Conservation (phyloP, 2,888 invertebrate species). For the Trissolcus japonicus region DNA sequence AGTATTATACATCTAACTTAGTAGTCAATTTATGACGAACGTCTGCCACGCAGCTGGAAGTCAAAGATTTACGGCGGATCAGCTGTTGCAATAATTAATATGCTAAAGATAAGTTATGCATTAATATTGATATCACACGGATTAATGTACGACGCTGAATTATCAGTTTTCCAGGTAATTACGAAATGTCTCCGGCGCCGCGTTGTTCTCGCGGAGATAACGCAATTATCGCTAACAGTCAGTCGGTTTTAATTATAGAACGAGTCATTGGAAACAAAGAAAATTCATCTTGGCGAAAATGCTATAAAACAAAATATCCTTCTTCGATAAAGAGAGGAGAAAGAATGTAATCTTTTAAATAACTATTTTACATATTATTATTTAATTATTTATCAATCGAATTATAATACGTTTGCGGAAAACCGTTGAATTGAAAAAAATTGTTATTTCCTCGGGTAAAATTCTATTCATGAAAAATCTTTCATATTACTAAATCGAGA, state of each 20-base stretch:
- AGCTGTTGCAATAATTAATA: conserved; percentile 38
- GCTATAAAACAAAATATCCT: too few species aligned
- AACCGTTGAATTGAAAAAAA: too few species aligned
- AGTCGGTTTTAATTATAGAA: conserved; percentile 33
- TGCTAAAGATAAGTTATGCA: conserved; percentile 38
- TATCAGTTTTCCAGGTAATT: conserved; percentile 27
- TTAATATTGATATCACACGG: conserved; percentile 34
- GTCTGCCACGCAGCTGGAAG: conserved; percentile 32
- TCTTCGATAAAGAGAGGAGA: too few species aligned
- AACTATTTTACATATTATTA: too few species aligned
- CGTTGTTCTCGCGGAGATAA: conserved; percentile 26
- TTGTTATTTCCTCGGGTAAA: too few species aligned
- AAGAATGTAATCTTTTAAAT: too few species aligned
- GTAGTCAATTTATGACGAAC: conserved; percentile 27
- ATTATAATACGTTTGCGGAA: too few species aligned
- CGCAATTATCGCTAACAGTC: conserved; percentile 35
- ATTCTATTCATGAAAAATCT: too few species aligned
- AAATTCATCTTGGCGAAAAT: too few species aligned
- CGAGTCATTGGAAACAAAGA: conserved; percentile 1
- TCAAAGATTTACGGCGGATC: conserved; percentile 40
- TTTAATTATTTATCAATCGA: too few species aligned
- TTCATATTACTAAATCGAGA: too few species aligned
- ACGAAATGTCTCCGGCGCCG: conserved; percentile 16
- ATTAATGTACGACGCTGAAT: conserved; percentile 30
- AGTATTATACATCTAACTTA: conserved; percentile 30